Conservation (phyloP, 1,140 invertebrate genomes). For the Pseudomyrmex cubaensis region DNA sequence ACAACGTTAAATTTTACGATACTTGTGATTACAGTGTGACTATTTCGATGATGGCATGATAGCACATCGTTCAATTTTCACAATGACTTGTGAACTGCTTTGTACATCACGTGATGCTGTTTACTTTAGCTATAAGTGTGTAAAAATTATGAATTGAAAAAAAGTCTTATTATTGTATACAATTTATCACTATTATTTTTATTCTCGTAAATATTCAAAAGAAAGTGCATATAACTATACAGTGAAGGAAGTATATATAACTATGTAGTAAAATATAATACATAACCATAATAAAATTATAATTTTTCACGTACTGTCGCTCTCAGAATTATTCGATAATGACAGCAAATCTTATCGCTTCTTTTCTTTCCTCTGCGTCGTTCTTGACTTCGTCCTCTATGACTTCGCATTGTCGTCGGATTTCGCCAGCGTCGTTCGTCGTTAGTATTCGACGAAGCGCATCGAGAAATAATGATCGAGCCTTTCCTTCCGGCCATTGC, state of each 20-base stretch:
- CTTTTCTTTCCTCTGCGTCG: background rate
- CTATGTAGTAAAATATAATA: no score
- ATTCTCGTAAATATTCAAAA: no score
- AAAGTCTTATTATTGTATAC: no score
- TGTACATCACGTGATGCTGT: background rate
- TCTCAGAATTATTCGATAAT: background rate
- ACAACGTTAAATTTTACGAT: slow-evolving; percentile 24
- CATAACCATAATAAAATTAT: background rate
- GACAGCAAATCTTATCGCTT: background rate
- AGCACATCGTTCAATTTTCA: slow-evolving; percentile 12
- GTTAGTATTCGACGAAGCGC: slow-evolving; percentile 12
- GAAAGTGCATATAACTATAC: no score
- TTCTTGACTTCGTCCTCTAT: no score
- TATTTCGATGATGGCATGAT: background rate
- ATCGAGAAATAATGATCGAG: slow-evolving; percentile 26
- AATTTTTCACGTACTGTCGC: background rate
- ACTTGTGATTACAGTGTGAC: slow-evolving; percentile 4
- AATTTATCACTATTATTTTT: no score
- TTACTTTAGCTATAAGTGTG: no score
- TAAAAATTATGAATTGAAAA: no score
- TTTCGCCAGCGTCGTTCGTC: background rate
- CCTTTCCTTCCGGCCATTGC: slow-evolving; percentile 54
- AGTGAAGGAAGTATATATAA: no score
- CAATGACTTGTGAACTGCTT: background rate
- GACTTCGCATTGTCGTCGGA: slow-evolving; percentile 14